Evolutionary conservation across 2,113 vertebrate species (phyloP).

Genomic region (Capreolus pygargus): DNA sequence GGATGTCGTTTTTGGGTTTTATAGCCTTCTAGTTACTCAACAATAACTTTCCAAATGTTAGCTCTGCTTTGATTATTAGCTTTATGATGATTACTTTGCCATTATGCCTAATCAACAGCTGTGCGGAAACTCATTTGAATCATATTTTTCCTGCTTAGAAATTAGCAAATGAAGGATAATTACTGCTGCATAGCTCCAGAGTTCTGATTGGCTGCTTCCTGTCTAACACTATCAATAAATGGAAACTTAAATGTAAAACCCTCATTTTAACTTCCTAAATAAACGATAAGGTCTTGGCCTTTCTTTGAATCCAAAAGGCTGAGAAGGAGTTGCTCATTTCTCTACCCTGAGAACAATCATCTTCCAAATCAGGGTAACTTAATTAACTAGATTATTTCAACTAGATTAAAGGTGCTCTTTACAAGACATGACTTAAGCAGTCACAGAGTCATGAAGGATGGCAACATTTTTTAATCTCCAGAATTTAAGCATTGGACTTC

Average conservation of each 20-base stretch:
- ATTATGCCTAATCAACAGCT: constrained; percentile 61
- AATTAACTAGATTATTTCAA: not conserved
- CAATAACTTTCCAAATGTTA: constrained; percentile 42
- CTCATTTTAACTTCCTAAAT: not conserved
- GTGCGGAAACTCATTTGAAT: constrained; percentile 60
- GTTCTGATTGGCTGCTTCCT: constrained; percentile 44
- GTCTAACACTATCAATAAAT: not conserved
- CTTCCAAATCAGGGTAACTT: not conserved
- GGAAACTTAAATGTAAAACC: constrained; percentile 27
- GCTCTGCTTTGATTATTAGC: constrained; percentile 42
- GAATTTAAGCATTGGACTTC: not conserved
- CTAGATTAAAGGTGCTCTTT: not conserved
- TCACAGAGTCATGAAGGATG: not conserved
- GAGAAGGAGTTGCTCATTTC: not conserved
- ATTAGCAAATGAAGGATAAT: constrained; percentile 69
- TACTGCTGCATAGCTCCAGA: constrained; percentile 13
- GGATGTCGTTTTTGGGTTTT: constrained; percentile 12
- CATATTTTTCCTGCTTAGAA: constrained; percentile 60
- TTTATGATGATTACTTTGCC: constrained; percentile 34
- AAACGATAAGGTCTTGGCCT: not conserved
- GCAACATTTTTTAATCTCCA: not conserved
- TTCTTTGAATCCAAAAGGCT: not conserved
- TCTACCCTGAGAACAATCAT: not conserved
- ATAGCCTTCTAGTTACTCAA: constrained; percentile 39
- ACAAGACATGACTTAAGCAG: not conserved